Evolutionary conservation across 2,888 invertebrate genomes (phyloP), one percentile per base, ranked within the genome.

Genomic region (Pilophorus perplexus): DNA sequence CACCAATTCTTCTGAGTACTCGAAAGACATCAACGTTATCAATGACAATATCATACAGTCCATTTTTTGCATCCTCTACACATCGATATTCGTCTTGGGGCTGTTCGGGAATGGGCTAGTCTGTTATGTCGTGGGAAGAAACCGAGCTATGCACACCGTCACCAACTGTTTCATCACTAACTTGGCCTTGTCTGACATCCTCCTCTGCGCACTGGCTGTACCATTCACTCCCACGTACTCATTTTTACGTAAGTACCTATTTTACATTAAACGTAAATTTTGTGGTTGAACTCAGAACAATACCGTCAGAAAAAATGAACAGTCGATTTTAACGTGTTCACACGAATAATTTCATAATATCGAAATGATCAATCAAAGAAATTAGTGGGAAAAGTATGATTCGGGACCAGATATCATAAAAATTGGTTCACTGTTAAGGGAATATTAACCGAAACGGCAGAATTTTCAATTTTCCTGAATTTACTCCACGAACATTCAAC

Each of bases 91-190:
- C 76, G 83, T 91, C 0, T 80, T 74, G 16, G 98, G 98, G 2
- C 81, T 94, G 1, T 86, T 89, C 72, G 96, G 96, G 0, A 96
- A 96, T 77, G 83, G 88, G 0, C 80, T 98, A 16, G 97, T 98
- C 20, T 93, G 94, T 75, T 96, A 88, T 75, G 95, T 98, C 14
- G 96, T 99, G 4, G 83, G 90, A 33, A 83, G 93, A 27, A 97
- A 95, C 78, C 88, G 87, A 72, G 89, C 91, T 25, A 97, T 98
- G 97, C 96, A 96, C 76, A 95, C 96, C 0, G 97, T 98, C 37
- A 98, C 98, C 2, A 98, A 98, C 77, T 84, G 95, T 59, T 98
- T 98, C 79, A 98, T 98, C 75, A 92, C 93, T 42, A 98, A 98
- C 77, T 80, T 99, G 73, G 98, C 98, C 0, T 80, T 97, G 28